phyloP scores from a whole-genome alignment of 2,888 invertebrate species.

The Calliopum simillimum region DNA sequence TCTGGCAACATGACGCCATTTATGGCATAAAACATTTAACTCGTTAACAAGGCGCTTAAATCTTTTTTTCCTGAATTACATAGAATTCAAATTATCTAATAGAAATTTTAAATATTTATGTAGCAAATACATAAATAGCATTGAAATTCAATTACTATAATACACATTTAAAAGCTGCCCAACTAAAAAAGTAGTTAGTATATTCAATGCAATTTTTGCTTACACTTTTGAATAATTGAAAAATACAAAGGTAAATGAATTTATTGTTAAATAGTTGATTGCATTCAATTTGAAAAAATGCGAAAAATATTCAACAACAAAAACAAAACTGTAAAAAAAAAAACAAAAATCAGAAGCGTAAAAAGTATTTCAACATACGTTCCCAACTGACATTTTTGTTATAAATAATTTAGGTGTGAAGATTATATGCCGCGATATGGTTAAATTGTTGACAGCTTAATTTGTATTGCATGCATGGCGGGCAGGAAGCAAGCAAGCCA shows the following conservation, averaged over 20 bases:
- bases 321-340: too few species aligned
- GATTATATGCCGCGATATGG: constrained; percentile 50
- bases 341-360: too few species aligned
- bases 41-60: too few species aligned
- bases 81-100: too few species aligned
- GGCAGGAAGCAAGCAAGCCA: constrained; percentile 4
- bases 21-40: too few species aligned
- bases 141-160: too few species aligned
- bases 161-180: too few species aligned
- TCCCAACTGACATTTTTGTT: constrained; percentile 34
- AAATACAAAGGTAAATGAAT: neutral
- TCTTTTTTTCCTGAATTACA: too few species aligned
- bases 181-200: neutral
- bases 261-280: constrained; percentile 15
- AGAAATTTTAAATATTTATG: too few species aligned
- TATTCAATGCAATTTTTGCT: neutral
- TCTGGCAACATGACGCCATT: too few species aligned
- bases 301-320: constrained; percentile 2
- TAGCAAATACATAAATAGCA: too few species aligned
- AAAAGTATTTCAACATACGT: neutral
- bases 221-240: neutral
- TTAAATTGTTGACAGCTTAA: constrained; percentile 52
- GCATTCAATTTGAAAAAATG: constrained; percentile 15
- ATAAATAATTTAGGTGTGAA: constrained; percentile 51
- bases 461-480: constrained; percentile 47